Evolutionary conservation across 2,888 invertebrate species (phyloP), one percentile per base, ranked within the genome.

Genomic region (Acrocyrtus sp.): DNA sequence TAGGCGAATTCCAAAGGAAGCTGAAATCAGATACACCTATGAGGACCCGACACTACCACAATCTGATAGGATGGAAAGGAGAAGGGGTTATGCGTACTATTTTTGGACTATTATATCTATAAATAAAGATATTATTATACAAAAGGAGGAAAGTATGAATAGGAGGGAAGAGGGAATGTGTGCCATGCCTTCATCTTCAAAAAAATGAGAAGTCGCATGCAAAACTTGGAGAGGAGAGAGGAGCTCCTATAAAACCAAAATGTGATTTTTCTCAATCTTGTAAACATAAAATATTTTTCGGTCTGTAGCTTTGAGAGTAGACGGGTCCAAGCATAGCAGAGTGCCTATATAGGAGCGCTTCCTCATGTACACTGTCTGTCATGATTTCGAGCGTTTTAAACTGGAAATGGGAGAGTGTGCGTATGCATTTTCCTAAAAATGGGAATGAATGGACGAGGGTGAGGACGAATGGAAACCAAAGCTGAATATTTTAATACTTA

Each of bases 221-320:
- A 26, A 45, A n/a, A 3, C 15, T 41, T 10, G 39, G 24, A 41
- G 27, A 12, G 39, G 39, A 12, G 12, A 39, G 56, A 34, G 27
- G 24, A 21, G 54, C 10, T 8, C 24, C 58, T 58, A 45, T 58
- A 58, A 58, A 58, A 45, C n/a, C 34, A 22, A 50, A 61, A 61
- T 61, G 61, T 50, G 61, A 61, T 61, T 61, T 61, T 48, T 61
- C 61, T 24, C 61, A 50, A 50, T 61, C 50, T 58, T 58, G 58
- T 58, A 58, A 58, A 58, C 47, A 47, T 47, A 58, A 45, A 58
- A 47, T 58, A 58, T 58, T n/a, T n/a, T n/a, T n/a, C n/a, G n/a
- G n/a, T n/a, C n/a, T n/a, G n/a, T n/a, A n/a, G n/a, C n/a, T n/a
- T n/a, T n/a, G n/a, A n/a, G n/a, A n/a, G n/a, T n/a, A n/a, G n/a